Evolutionary conservation across 2,797 vertebrate species (phyloP).

Genomic region (Scolopax rusticola): DNA sequence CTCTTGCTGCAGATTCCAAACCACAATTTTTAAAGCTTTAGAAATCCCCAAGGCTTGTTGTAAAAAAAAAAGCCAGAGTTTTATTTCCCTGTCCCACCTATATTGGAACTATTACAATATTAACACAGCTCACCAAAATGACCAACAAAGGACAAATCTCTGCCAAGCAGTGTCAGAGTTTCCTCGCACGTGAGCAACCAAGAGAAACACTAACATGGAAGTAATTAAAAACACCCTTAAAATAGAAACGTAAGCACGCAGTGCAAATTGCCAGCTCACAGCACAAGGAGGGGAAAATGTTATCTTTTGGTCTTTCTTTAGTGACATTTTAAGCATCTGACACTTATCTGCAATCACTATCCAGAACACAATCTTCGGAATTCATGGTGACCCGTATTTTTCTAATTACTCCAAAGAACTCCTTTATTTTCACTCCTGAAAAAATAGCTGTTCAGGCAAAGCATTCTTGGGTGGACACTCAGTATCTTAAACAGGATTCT

Average conservation of each 20-base stretch:
- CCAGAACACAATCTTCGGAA: not conserved
- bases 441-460: not conserved
- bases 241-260: not conserved
- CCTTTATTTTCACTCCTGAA: not conserved
- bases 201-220: conserved; percentile 29
- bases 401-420: not conserved
- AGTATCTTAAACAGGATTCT: not conserved
- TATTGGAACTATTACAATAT: not conserved
- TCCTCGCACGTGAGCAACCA: conserved; percentile 4
- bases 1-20: not conserved
- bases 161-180: not conserved
- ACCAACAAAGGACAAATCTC: not conserved
- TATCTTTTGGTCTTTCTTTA: not conserved
- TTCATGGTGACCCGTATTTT: not conserved
- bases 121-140: not conserved
- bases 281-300: not conserved
- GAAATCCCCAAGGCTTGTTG: not conserved
- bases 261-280: not conserved
- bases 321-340: not conserved
- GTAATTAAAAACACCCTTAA: conserved; percentile 50
- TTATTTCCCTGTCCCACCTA: not conserved
- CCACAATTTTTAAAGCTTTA: not conserved
- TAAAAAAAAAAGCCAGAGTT: not conserved
- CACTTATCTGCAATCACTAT: not conserved
- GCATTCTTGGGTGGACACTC: not conserved